Percentiles rank a stretch among this genome's conserved stretches.
phyloP scores from a whole-genome alignment of 2,888 invertebrate species.

The Pristionchus fissidentatus region DNA sequence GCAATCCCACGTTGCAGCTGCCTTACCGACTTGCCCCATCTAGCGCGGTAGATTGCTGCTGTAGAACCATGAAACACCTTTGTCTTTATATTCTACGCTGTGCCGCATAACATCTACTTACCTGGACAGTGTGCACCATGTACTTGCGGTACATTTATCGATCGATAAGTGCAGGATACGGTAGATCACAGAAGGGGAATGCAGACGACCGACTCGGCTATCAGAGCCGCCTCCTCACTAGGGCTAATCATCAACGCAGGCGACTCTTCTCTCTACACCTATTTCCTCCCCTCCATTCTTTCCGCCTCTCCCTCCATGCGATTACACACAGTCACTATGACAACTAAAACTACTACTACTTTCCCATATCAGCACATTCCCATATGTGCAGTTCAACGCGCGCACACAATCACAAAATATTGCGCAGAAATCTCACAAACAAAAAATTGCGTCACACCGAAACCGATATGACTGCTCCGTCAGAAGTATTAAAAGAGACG shows the following conservation, averaged over 20 bases:
- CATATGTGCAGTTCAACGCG: background rate
- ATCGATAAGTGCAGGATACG: background rate
- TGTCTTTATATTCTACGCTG: too few species aligned
- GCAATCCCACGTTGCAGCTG: too few species aligned
- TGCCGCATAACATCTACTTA: too few species aligned
- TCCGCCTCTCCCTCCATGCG: background rate
- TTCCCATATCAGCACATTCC: constrained; percentile 26
- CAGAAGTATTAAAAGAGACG: background rate
- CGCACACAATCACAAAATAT: background rate
- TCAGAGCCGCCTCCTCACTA: background rate
- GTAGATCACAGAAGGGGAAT: background rate
- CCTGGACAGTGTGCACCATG: background rate
- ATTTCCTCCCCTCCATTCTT: constrained; percentile 12
- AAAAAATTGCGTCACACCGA: background rate
- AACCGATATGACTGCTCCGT: background rate
- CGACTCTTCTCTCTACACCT: background rate
- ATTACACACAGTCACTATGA: constrained; percentile 16
- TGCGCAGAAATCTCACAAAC: background rate
- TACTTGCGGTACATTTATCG: constrained; percentile 23
- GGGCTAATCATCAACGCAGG: background rate
- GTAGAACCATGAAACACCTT: too few species aligned
- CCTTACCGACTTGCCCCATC: too few species aligned
- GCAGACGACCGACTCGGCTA: background rate
- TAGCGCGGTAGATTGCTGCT: too few species aligned
- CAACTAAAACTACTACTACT: constrained; percentile 3